phyloP scores from a whole-genome alignment of 1,140 invertebrate species.

The Drosophila tristis region DNA sequence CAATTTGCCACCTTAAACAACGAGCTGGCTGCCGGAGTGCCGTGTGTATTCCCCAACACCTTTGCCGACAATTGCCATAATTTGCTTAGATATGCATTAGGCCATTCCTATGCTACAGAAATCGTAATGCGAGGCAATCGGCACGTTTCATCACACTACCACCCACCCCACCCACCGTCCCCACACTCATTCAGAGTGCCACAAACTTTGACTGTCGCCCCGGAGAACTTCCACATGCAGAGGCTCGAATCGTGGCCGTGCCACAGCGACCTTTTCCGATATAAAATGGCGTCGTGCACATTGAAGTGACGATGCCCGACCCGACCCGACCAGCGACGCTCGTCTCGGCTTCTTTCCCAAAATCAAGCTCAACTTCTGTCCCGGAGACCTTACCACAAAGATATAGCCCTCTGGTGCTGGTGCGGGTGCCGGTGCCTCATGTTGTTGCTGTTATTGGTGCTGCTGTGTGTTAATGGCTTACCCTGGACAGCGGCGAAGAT shows the following conservation, averaged over 20 bases:
- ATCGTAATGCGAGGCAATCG: conserved; percentile 58
- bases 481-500: conserved; percentile 10
- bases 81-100: conserved; percentile 38
- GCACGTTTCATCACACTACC: conserved; percentile 63
- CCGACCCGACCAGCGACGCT: conserved; percentile 15
- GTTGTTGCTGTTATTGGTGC: conserved; percentile 32
- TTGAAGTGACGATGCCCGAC: too few species aligned
- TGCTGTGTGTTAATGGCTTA: conserved; percentile 54
- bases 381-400: conserved; percentile 46
- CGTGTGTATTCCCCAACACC: conserved; percentile 20
- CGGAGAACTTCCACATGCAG: conserved; percentile 17
- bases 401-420: conserved; percentile 11
- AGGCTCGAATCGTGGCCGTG: conserved; percentile 7
- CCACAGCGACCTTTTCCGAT: conserved; percentile 52
- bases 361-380: conserved; percentile 15
- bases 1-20: conserved; percentile 27
- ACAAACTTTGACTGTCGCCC: conserved; percentile 23
- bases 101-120: conserved; percentile 6
- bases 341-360: conserved; percentile 11
- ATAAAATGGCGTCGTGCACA: conserved; percentile 68
- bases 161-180: conserved; percentile 2
- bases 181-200: neutral
- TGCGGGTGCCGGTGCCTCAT: neutral
- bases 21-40: conserved; percentile 5
- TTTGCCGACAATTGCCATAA: conserved; percentile 65